These are phyloP conservation scores for Alcedo atthis DNA, from an alignment of 2,797 vertebrate species.

Conservation along the genomic window DNA sequence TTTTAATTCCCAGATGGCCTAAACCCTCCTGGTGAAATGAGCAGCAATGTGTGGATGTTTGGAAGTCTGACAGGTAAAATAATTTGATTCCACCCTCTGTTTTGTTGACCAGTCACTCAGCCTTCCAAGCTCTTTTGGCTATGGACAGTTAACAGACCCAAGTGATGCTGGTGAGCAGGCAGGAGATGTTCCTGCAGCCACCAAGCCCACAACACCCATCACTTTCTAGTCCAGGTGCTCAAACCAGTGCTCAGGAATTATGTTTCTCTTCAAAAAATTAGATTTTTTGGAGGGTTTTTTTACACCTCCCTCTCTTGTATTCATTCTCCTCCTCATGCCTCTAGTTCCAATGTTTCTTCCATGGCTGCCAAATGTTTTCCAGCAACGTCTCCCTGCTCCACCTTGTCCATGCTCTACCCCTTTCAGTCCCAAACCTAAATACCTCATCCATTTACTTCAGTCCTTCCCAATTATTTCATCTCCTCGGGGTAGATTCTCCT, in stretches of 20 bases:
- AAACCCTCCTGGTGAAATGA: not conserved
- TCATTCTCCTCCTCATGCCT: not conserved
- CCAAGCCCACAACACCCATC: not conserved
- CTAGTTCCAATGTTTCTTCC: not conserved
- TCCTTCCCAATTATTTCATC: conserved; percentile 3
- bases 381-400: not conserved
- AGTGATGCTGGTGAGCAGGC: not conserved
- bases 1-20: not conserved
- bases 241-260: not conserved
- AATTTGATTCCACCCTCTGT: not conserved
- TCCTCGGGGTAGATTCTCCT: not conserved
- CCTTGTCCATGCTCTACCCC: not conserved
- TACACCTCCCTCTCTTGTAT: not conserved
- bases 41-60: not conserved
- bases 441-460: conserved; percentile 15
- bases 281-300: fast-evolving
- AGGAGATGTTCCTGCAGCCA: not conserved
- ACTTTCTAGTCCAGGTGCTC: not conserved
- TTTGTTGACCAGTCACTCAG: conserved; percentile 2
- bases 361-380: not conserved
- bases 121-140: not conserved
- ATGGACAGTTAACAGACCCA: not conserved
- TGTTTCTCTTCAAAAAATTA: not conserved
- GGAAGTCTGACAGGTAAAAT: not conserved
- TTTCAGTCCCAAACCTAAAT: conserved; percentile 4